These are phyloP conservation scores for Ophion obscuratus DNA, from an alignment of 2,888 invertebrate species.

Conservation along the genomic window DNA sequence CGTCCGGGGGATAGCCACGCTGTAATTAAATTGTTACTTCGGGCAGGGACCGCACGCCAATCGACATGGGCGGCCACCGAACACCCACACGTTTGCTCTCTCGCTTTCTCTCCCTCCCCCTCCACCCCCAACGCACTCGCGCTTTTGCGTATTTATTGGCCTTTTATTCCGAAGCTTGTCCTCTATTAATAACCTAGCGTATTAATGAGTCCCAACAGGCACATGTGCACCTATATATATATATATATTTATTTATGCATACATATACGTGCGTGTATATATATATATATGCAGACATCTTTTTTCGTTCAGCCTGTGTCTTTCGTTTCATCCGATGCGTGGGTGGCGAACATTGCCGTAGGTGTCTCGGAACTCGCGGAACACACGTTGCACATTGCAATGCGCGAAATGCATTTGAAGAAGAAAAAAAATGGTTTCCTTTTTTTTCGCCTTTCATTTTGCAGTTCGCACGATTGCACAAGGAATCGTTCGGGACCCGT, in stretches of 20 bases:
- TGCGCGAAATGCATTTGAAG: constrained; percentile 54
- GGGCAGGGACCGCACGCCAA: constrained; percentile 82
- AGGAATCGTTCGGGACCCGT: constrained; percentile 45
- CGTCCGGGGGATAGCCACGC: constrained; percentile 72
- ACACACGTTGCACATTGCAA: constrained; percentile 52
- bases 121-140: constrained; percentile 26
- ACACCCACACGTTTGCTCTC: constrained; percentile 69
- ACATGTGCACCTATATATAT: constrained; percentile 25
- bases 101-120: constrained; percentile 20
- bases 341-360: constrained; percentile 66
- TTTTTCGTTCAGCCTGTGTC: constrained; percentile 46
- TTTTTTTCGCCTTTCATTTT: constrained; percentile 31
- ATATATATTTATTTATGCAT: background rate
- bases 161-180: constrained; percentile 77
- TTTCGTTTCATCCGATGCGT: constrained; percentile 62
- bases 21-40: constrained; percentile 84
- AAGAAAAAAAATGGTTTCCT: constrained; percentile 6
- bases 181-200: constrained; percentile 79
- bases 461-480: constrained; percentile 30
- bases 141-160: constrained; percentile 72
- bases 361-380: constrained; percentile 57
- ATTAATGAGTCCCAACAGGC: constrained; percentile 74
- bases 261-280: background rate
- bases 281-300: constrained; percentile 1
- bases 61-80: constrained; percentile 81